Conservation (phyloP, 2,888 invertebrate species). For the Euphydryas editha region DNA sequence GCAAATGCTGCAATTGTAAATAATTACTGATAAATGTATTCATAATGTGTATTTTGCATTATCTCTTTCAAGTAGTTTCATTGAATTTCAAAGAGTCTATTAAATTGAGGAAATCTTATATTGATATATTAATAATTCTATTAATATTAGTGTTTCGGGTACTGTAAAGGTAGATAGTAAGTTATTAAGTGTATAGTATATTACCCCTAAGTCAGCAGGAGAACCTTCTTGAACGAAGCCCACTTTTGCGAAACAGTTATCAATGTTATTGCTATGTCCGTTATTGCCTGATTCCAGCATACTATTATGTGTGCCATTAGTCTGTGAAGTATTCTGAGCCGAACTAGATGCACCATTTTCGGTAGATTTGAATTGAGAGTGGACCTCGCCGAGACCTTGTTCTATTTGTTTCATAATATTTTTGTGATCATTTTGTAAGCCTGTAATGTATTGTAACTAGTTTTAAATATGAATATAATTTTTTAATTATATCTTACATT, state of each 20-base stretch:
- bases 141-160: too few species aligned
- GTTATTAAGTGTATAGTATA: slow-evolving; percentile 48
- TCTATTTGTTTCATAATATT: slow-evolving; percentile 93
- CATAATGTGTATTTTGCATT: too few species aligned
- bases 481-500: too few species aligned
- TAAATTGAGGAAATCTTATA: too few species aligned
- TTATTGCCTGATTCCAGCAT: not conserved
- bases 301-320: slow-evolving; percentile 4
- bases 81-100: too few species aligned
- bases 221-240: slow-evolving; percentile 89
- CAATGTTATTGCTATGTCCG: slow-evolving; percentile 10
- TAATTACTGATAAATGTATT: too few species aligned
- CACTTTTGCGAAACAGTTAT: slow-evolving; percentile 85
- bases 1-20: too few species aligned
- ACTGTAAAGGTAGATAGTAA: not conserved
- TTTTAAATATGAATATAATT: not conserved
- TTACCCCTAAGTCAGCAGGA: slow-evolving; percentile 92
- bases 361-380: slow-evolving; percentile 63
- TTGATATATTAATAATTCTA: too few species aligned
- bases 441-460: slow-evolving; percentile 65
- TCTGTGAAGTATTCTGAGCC: not conserved
- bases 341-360: not conserved
- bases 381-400: slow-evolving; percentile 86
- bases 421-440: slow-evolving; percentile 95
- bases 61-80: too few species aligned